phyloP scores from a whole-genome alignment of 2,797 vertebrate genomes.

The Lagocephalus sceleratus region DNA sequence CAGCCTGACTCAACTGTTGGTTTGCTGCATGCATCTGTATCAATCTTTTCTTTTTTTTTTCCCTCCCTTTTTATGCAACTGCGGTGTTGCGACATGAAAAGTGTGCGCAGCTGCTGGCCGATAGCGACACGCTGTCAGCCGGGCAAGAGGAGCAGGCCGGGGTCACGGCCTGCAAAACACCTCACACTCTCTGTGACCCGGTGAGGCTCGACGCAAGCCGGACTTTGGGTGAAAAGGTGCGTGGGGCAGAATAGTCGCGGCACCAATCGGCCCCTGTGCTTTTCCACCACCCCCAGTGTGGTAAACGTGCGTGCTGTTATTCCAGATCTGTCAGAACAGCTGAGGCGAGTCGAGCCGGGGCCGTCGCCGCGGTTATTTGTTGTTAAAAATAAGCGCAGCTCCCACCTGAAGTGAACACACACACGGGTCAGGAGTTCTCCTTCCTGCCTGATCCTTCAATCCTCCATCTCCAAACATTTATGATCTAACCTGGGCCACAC shows the following conservation, averaged over 20 bases:
- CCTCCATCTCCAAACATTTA: conserved; percentile 7
- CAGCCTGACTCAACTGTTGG: conserved; percentile 36
- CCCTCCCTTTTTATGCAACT: conserved; percentile 33
- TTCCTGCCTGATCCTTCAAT: background rate
- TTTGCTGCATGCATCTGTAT: conserved; percentile 29
- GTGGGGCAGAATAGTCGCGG: conserved; percentile 33
- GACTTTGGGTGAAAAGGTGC: conserved; percentile 29
- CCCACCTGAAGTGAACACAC: background rate
- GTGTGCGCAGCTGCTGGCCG: conserved; percentile 23
- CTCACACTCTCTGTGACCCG: conserved; percentile 16
- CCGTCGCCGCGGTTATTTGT: conserved; percentile 26
- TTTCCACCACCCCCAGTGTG: conserved; percentile 38
- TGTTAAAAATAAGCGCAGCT: conserved; percentile 16
- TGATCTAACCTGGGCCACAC: conserved; percentile 27
- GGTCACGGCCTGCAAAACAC: conserved; percentile 33
- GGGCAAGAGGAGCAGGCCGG: conserved; percentile 28
- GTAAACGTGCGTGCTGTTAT: conserved; percentile 29
- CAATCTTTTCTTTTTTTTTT: conserved; percentile 31
- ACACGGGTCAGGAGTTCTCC: background rate
- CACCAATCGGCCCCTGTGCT: conserved; percentile 35
- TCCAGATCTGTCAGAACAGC: conserved; percentile 38
- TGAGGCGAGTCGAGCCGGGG: conserved; percentile 23
- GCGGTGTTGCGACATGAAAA: conserved; percentile 29
- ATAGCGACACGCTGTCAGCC: conserved; percentile 1
- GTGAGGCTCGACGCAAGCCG: conserved; percentile 27